These are phyloP conservation scores for Carcina quercana DNA, from an alignment of 2,888 invertebrate species.

Conservation along the genomic window DNA sequence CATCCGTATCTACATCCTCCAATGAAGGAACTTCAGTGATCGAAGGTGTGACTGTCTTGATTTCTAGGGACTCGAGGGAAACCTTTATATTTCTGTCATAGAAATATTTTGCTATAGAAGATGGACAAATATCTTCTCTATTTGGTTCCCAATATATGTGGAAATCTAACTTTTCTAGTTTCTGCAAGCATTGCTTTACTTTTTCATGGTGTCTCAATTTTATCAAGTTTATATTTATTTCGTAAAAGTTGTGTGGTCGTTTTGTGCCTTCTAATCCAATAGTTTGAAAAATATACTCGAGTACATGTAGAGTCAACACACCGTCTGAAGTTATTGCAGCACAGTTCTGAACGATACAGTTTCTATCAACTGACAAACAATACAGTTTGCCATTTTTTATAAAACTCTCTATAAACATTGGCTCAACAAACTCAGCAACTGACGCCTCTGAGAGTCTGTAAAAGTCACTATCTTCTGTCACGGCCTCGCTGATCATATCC, in stretches of 20 bases:
- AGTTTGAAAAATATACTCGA: conserved; percentile 50
- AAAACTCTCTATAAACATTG: conserved; percentile 49
- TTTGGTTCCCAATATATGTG: conserved; percentile 48
- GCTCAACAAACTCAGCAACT: conserved; percentile 42
- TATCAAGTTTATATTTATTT: conserved; percentile 46
- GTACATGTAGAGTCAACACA: conserved; percentile 39
- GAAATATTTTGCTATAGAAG: conserved; percentile 61
- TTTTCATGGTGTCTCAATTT: conserved; percentile 28
- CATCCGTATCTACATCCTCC: conserved; percentile 41
- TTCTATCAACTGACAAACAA: conserved; percentile 40
- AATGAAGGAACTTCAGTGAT: conserved; percentile 43
- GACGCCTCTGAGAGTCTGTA: conserved; percentile 42
- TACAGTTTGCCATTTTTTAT: conserved; percentile 44
- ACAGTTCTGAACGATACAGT: conserved; percentile 52
- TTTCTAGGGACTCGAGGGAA: conserved; percentile 26
- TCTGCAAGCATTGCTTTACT: conserved; percentile 30
- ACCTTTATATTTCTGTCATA: conserved; percentile 36
- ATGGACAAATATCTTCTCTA: conserved; percentile 48
- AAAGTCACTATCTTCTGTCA: conserved; percentile 50
- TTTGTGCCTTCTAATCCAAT: conserved; percentile 55
- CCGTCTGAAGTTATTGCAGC: conserved; percentile 54
- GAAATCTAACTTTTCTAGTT: conserved; percentile 43
- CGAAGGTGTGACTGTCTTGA: conserved; percentile 30
- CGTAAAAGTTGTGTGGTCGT: conserved; percentile 41
- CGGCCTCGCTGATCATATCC: conserved; percentile 32